Evolutionary conservation across 2,888 invertebrate species (phyloP).

Genomic region (Hymenopus coronatus): DNA sequence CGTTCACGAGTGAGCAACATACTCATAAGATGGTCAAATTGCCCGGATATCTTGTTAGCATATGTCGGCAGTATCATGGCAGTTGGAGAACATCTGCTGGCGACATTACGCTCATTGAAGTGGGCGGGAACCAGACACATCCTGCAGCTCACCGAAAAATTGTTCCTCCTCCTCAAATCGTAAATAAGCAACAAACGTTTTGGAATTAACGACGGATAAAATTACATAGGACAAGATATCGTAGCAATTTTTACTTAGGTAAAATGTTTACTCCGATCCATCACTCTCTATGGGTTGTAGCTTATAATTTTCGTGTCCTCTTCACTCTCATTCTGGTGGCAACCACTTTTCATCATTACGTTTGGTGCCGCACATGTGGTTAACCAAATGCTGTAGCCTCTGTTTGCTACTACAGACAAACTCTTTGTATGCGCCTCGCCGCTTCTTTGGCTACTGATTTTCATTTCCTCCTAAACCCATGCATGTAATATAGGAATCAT

Average conservation of each 20-base stretch:
- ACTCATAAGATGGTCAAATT: neutral
- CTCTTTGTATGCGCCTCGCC: neutral
- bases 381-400: neutral
- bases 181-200: neutral
- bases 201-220: neutral
- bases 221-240: neutral
- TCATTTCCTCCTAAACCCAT: neutral
- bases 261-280: neutral
- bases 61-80: neutral
- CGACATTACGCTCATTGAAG: neutral
- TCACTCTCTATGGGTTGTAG: neutral
- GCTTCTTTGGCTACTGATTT: neutral
- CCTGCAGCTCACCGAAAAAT: neutral
- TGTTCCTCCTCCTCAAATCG: neutral
- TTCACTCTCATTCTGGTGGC: neutral
- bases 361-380: neutral
- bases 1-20: neutral
- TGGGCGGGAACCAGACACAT: neutral
- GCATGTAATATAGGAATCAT: too few relatives aligned
- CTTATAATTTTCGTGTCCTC: conserved; percentile 1
- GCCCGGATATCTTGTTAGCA: neutral
- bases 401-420: neutral
- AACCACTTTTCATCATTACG: neutral
- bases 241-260: neutral
- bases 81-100: neutral